These are phyloP conservation scores for Charina bottae DNA, from an alignment of 2,113 vertebrate species.

Conservation along the genomic window DNA sequence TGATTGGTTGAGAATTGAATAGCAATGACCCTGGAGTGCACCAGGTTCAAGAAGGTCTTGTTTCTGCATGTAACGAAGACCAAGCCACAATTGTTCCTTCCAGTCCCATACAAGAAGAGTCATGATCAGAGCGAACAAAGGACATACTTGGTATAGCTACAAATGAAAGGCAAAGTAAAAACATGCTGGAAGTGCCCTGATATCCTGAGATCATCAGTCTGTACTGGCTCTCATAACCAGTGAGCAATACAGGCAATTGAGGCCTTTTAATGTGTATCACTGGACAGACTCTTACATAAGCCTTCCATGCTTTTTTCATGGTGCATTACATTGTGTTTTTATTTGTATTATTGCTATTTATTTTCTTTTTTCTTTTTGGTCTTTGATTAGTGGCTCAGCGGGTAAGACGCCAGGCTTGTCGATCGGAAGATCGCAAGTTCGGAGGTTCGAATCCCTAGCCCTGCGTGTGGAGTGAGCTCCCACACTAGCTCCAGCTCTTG, in stretches of 20 bases:
- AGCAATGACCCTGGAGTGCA: not conserved
- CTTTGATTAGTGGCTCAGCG: no score
- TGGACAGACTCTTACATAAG: not conserved
- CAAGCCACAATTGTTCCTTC: not conserved
- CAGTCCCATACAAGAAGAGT: not conserved
- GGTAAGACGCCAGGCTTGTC: no score
- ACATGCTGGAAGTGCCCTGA: not conserved
- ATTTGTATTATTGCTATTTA: not conserved
- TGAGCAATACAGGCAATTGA: not conserved
- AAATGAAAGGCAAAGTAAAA: not conserved
- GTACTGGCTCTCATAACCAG: not conserved
- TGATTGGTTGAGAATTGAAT: not conserved
- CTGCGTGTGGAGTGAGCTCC: no score
- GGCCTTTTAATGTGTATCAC: not conserved
- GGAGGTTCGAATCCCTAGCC: no score
- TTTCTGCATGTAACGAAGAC: not conserved
- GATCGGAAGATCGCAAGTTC: no score
- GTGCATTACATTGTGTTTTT: not conserved
- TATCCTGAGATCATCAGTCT: not conserved
- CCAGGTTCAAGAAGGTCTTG: not conserved
- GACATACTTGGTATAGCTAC: not conserved
- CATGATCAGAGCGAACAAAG: not conserved
- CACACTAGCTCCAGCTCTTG: no score
- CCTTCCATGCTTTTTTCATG: not conserved
- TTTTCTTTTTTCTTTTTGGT: not conserved